A percentile compares a stretch with the other conserved stretches of the same genome.
These are phyloP conservation scores for Drosophila arizonae DNA, from an alignment of 1,140 invertebrate species.

Conservation along the genomic window DNA sequence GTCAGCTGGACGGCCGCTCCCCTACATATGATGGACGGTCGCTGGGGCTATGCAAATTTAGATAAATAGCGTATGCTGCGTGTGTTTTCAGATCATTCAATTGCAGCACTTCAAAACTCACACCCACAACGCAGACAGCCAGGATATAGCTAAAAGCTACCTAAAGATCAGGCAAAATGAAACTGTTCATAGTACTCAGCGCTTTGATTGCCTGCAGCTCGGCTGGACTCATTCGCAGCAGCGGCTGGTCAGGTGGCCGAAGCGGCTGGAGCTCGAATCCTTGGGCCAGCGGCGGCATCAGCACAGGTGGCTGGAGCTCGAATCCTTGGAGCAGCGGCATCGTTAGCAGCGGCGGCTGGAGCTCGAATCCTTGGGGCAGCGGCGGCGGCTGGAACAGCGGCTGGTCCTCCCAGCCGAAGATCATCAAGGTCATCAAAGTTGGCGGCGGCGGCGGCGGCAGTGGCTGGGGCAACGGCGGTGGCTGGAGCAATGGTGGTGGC, in stretches of 20 bases:
- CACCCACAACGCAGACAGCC: constrained; percentile 10
- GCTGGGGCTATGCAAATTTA: constrained; percentile 39
- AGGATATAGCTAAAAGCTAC: not conserved
- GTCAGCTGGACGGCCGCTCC: not conserved
- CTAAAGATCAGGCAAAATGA: constrained; percentile 45
- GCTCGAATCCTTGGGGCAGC: constrained; percentile 47
- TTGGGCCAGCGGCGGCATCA: constrained; percentile 47
- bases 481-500: constrained; percentile 41
- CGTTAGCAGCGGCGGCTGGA: constrained; percentile 23
- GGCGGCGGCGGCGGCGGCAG: constrained; percentile 42
- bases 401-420: constrained; percentile 52
- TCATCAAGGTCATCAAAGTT: constrained; percentile 51
- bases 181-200: constrained; percentile 64
- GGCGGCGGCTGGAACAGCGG: constrained; percentile 55
- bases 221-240: constrained; percentile 59
- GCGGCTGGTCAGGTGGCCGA: constrained; percentile 19
- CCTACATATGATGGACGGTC: not conserved
- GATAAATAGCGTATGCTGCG: constrained; percentile 63
- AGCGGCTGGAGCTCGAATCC: constrained; percentile 45
- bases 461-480: constrained; percentile 37
- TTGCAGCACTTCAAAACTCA: constrained; percentile 53
- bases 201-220: constrained; percentile 63
- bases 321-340: constrained; percentile 40
- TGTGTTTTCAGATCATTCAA: constrained; percentile 62
- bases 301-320: constrained; percentile 51